Base-by-base conservation (phyloP, 2,113 vertebrate species). In the Melozone crissalis region DNA sequence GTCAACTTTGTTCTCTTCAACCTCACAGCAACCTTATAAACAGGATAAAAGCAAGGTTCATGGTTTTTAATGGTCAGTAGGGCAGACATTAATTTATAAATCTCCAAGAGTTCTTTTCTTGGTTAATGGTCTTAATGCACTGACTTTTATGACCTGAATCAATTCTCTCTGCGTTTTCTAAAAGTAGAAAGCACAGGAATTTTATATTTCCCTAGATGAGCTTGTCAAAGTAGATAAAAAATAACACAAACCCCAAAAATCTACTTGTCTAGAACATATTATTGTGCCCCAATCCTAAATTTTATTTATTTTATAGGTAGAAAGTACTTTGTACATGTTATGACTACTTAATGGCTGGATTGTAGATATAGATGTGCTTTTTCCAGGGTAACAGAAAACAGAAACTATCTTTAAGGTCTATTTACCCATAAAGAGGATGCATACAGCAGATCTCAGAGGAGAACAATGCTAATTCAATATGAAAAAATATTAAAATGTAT, bases 11-110 rank as follows among this genome's bases (percentile, higher is more conserved):
- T 82, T 88, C 43, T 52, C 41, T 90, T 89, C 52, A 93, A 72
- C 47, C 46, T 72, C 75, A 88, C n/a, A 58, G 39, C 49, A 93
- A 85, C 28, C 62, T 51, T 76, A 58, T 14, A 96, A 92, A 77
- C 37, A 92, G 6, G 35, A 83, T 85, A 96, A 95, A 96, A 78
- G 33, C 52, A 88, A 93, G 61, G 15, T 84, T 95, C 39, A 31
- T 74, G 65, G 76, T 91, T 96, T 67, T 94, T 73, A 94, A 73
- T 84, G 84, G 52, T 77, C 90, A 83, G 10, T 80, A 91, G 21
- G 31, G 13, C 55, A 78, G 9, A 87, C 9, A 74, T 69, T 89
- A 77, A 84, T 87, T 79, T 82, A 78, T 52, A 90, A 87, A 91
- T 77, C 52, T 81, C 35, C 69, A 81, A 39, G 30, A 52, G 27